A percentile compares a stretch with the other conserved stretches of the same genome.
Evolutionary conservation across 1,140 invertebrate genomes (phyloP).

Genomic region (Cyrtorhinus lividipennis): DNA sequence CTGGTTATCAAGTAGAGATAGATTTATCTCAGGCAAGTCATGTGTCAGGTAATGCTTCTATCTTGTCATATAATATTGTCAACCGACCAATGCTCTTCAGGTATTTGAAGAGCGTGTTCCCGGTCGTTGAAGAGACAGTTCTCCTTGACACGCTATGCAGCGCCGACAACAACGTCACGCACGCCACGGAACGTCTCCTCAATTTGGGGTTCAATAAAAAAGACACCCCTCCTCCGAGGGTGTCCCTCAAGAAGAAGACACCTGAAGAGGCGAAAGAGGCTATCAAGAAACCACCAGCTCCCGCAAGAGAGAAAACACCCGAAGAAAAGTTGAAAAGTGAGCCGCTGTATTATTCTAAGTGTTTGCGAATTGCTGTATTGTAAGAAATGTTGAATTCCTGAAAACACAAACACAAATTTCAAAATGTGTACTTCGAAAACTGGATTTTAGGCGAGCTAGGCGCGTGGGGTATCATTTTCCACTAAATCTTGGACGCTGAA

Average conservation of each 20-base stretch:
- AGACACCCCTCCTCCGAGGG: constrained; percentile 35
- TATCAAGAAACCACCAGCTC: constrained; percentile 32
- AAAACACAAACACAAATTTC: too few relatives aligned
- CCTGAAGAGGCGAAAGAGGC: constrained; percentile 31
- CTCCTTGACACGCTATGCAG: constrained; percentile 67
- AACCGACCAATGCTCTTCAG: too few relatives aligned
- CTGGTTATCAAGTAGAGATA: too few relatives aligned
- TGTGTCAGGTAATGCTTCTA: too few relatives aligned
- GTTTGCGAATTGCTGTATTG: constrained; percentile 10
- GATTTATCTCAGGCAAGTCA: too few relatives aligned
- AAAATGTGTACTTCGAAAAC: too few relatives aligned
- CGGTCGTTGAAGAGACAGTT: constrained; percentile 78
- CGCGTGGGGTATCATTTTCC: too few relatives aligned
- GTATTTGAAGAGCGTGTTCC: constrained; percentile 81
- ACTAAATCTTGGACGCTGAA: too few relatives aligned
- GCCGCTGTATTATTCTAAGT: constrained; percentile 23
- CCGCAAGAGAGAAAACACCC: constrained; percentile 46
- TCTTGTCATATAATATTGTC: too few relatives aligned
- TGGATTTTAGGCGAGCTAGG: too few relatives aligned
- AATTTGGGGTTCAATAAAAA: constrained; percentile 68
- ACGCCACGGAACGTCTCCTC: constrained; percentile 60
- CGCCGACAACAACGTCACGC: constrained; percentile 77
- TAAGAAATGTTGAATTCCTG: too few relatives aligned
- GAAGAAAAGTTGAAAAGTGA: constrained; percentile 61
- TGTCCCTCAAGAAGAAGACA: constrained; percentile 25